phyloP scores from a whole-genome alignment of 2,888 invertebrate genomes.

The Neria commutata region DNA sequence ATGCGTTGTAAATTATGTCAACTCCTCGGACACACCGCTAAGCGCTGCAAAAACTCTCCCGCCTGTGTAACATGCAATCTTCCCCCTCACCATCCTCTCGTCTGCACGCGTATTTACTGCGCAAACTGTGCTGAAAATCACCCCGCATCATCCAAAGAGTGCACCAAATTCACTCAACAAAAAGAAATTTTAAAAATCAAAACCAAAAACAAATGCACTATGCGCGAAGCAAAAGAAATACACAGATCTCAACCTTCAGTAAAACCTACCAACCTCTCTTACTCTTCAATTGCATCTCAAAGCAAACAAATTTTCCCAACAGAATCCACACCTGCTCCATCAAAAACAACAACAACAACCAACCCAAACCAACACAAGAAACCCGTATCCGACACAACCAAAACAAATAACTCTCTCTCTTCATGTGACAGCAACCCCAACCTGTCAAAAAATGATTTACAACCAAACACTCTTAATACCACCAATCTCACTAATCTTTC shows the following conservation, averaged over 20 bases:
- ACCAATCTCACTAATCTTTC: no score
- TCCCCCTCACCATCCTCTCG: conserved; percentile 14
- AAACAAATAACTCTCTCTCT: background rate
- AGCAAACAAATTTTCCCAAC: background rate
- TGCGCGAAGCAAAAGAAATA: no score
- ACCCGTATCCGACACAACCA: background rate
- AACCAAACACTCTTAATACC: no score
- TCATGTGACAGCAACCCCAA: background rate
- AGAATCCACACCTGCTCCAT: no score
- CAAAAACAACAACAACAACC: no score
- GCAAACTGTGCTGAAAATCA: conserved; percentile 24
- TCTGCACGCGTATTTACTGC: conserved; percentile 17
- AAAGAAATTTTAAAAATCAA: no score
- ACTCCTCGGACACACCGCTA: no score
- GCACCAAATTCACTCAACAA: conserved; percentile 16
- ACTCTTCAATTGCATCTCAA: no score
- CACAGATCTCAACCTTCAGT: no score
- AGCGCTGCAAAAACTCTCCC: conserved; percentile 21
- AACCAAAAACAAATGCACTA: conserved; percentile 19
- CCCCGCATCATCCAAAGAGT: conserved; percentile 15
- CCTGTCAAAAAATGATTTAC: background rate
- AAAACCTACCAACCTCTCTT: no score
- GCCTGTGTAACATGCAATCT: conserved; percentile 23
- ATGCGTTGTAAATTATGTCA: no score
- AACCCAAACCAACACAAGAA: background rate